Base-by-base conservation (phyloP, 2,797 vertebrate species). In the Sebastes jordani region DNA sequence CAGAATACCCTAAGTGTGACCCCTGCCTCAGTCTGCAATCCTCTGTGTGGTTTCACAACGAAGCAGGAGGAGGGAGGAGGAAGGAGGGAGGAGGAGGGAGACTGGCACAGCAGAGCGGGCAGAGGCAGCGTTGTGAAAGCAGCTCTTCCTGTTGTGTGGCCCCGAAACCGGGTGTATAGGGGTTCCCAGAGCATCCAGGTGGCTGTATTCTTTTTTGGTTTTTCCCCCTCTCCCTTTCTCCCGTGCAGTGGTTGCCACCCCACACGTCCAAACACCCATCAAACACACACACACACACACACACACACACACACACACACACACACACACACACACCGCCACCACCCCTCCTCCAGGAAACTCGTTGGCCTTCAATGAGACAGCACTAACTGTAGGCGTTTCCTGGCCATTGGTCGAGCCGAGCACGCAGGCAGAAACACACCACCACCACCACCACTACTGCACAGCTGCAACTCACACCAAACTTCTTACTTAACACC, bases 341-440 rank as follows among this genome's bases (percentile, higher is more conserved):
- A 70, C 55, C 82, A 64, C 83, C 71, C 23, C 65, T 74, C 60
- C 78, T 81, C 78, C 92, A 95, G 94, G 94, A 95, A 94, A 88
- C 91, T 88, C 63, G 87, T 93, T 94, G 92, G 93, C 91, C 72
- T 77, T 91, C 90, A 92, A 91, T 95, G 95, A 95, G 93, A 94
- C 93, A 94, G 94, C 94, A 91, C 91, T 90, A 96, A 96, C 96
- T 89, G 95, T 92, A 88, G 80, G 71, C 10, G 25, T 86, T 95
- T 95, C 94, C 94, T 92, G 92, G 91, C 83, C 88, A 80, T 91
- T 89, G 91, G 94, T 74, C 77, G 70, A 84, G 77, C 38, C 54
- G 25, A 63, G 23, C 80, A 38, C 1, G 18, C 70, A 81, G 30
- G 76, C 76, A 72, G 30, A 71, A 27, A 61, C 29, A 70, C 75